Evolutionary conservation across 2,888 invertebrate species (phyloP).

Genomic region (Siphonodentalium dalli): DNA sequence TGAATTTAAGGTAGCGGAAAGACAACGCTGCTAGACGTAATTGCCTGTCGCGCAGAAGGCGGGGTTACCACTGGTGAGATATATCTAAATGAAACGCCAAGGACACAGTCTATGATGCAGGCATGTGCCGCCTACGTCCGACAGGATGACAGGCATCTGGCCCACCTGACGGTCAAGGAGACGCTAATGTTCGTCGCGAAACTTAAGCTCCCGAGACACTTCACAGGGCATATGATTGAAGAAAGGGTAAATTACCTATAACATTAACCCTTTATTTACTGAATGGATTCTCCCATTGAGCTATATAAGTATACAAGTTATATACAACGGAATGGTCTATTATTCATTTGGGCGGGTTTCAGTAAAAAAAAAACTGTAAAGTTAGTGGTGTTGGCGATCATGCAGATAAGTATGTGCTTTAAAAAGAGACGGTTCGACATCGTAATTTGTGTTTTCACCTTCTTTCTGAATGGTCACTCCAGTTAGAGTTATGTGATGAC

Average conservation of each 20-base stretch:
- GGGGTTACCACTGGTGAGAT: constrained; percentile 87
- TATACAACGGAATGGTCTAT: too few species aligned
- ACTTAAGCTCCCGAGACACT: constrained; percentile 66
- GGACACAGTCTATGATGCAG: constrained; percentile 67
- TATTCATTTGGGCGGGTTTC: too few species aligned
- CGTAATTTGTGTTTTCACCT: too few species aligned
- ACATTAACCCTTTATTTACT: too few species aligned
- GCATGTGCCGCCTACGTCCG: constrained; percentile 83
- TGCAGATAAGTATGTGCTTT: too few species aligned
- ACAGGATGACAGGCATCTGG: constrained; percentile 82
- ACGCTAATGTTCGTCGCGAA: constrained; percentile 63
- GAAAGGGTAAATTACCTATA: constrained; percentile 74
- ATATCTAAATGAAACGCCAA: constrained; percentile 83
- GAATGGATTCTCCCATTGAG: too few species aligned
- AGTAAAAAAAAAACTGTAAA: too few species aligned
- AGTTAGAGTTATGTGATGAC: too few species aligned
- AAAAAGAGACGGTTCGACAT: too few species aligned
- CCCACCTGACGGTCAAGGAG: constrained; percentile 87
- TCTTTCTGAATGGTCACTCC: too few species aligned
- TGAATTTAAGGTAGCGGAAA: constrained; percentile 84
- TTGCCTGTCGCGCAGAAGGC: constrained; percentile 72
- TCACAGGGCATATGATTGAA: constrained; percentile 75
- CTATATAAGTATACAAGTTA: too few species aligned
- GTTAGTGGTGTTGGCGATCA: too few species aligned
- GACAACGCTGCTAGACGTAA: constrained; percentile 90